These are phyloP conservation scores for Amblyteles armatorius DNA, from an alignment of 2,888 invertebrate species.

Conservation along the genomic window DNA sequence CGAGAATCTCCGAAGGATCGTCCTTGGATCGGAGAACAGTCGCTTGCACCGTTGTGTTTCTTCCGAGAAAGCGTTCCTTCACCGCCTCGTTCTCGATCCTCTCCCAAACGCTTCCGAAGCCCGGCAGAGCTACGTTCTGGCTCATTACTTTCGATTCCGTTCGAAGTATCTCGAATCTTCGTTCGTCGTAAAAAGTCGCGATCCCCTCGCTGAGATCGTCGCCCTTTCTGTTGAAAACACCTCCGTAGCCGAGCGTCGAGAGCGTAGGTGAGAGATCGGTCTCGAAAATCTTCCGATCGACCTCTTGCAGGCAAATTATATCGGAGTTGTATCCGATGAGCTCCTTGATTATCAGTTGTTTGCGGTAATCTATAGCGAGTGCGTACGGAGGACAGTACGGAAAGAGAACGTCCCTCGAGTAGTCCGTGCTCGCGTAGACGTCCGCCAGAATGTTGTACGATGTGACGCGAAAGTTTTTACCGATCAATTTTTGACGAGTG, in stretches of 20 bases:
- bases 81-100: constrained; percentile 87
- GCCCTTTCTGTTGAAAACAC: constrained; percentile 90
- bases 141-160: constrained; percentile 87
- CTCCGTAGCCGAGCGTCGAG: constrained; percentile 86
- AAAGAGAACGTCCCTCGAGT: constrained; percentile 90
- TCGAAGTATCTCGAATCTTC: constrained; percentile 89
- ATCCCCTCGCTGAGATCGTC: constrained; percentile 92
- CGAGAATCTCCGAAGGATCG: constrained; percentile 86
- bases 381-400: constrained; percentile 94
- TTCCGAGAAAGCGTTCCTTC: constrained; percentile 87
- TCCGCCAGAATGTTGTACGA: constrained; percentile 97
- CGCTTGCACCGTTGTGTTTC: constrained; percentile 88
- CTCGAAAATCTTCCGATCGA: constrained; percentile 92
- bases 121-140: constrained; percentile 86
- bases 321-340: constrained; percentile 95
- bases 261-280: constrained; percentile 89
- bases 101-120: constrained; percentile 87
- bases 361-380: constrained; percentile 93
- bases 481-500: constrained; percentile 87
- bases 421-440: constrained; percentile 94
- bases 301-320: constrained; percentile 96
- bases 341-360: constrained; percentile 94
- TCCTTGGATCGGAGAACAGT: constrained; percentile 87
- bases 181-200: constrained; percentile 90
- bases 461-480: constrained; percentile 90